Base-by-base conservation (phyloP, 1,140 invertebrate genomes). In the Centruroides vittatus region DNA sequence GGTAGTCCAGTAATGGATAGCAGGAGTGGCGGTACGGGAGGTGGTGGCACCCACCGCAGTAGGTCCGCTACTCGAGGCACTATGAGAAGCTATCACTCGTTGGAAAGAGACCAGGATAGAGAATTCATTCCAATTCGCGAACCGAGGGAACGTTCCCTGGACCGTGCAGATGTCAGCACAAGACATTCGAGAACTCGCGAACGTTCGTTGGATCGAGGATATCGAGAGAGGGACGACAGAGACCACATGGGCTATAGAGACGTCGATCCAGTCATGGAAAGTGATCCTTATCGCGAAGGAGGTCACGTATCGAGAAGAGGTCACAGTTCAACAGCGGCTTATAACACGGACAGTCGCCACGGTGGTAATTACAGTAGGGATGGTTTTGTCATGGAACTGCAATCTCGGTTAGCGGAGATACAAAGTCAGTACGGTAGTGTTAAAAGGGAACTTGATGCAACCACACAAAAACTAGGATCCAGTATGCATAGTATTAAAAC, bases 401-500 rank as follows among this genome's bases (percentile, higher is more conserved):
- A 97, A 76, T 84, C 88, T 68, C 91, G 96, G 78, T 93, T 97
- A 73, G 86, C 86, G 67, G 93, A 98, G 73, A 79, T 97, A 61
- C 93, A 97, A 72, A 81, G 89, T n/a, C 94, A 98, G 75, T 83
- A 97, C 70, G 88, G 86, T n/a, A 91, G 90, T 73, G 79, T 98
- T 51, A 96, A 97, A 75, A 90, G 94, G 71, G 95, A 98, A 72
- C 81, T 98, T 66, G 93, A 98, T 76, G 78, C 94, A 65, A 95
- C 93, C 61, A 97, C 97, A 76, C 93, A 98, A 76, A 98, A 98
- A 75, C 79, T 99, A 63, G 93, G 92, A 70, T 97, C 94, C 70
- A 93, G 89, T 69, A 98, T 98, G 94, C 94, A 98, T 76, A 94
- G 90, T 75, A 98, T 99, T 72, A 99, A 99, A 78, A 98, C 94